Evolutionary conservation across 2,797 vertebrate species (phyloP).

Genomic region (Dendrocincla fuliginosa): DNA sequence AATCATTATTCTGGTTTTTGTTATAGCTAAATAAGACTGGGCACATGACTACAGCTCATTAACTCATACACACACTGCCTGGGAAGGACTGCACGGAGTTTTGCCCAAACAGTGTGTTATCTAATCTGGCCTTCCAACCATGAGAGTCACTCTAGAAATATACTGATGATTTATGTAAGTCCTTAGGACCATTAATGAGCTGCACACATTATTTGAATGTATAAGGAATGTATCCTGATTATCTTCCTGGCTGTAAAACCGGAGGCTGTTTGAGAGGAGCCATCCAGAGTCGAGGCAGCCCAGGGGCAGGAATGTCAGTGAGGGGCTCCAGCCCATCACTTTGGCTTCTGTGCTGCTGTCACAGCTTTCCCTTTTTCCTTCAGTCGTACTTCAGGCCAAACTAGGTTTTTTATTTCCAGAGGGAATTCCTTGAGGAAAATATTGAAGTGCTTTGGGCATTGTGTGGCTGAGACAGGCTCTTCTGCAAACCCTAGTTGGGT

Average conservation of each 20-base stretch:
- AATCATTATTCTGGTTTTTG: slow-evolving; percentile 27
- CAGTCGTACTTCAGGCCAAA: not conserved
- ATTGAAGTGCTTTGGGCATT: not conserved
- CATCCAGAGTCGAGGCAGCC: not conserved
- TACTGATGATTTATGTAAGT: not conserved
- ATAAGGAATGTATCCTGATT: not conserved
- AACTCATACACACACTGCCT: not conserved
- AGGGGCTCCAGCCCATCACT: not conserved
- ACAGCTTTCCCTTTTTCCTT: not conserved
- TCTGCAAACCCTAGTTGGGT: not conserved
- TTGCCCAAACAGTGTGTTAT: not conserved
- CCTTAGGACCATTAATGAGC: not conserved
- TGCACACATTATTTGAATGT: not conserved
- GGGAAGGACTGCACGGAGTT: not conserved
- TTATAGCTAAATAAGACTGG: not conserved
- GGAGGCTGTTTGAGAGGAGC: not conserved
- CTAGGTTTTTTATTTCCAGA: not conserved
- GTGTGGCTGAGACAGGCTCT: not conserved
- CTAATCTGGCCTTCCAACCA: not conserved
- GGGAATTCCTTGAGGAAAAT: not conserved
- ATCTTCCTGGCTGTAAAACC: not conserved
- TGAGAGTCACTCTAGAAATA: not conserved
- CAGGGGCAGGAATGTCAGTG: accelerated
- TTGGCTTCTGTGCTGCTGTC: not conserved
- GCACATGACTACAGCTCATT: not conserved